Evolutionary conservation across 2,888 invertebrate genomes (phyloP).

Genomic region (Eupsilia transversa): DNA sequence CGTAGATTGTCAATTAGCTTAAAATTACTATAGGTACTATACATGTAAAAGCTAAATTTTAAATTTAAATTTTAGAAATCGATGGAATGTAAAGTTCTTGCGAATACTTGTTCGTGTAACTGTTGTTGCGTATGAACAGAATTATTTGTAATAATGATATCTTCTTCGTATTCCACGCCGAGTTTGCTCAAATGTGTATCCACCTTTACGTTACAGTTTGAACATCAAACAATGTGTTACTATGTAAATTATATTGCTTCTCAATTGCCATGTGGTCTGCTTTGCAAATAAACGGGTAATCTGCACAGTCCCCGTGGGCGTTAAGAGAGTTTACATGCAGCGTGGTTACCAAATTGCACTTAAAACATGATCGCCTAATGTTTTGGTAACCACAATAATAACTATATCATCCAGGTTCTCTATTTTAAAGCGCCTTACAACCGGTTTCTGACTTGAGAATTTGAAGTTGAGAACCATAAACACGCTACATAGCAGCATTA

Average conservation of each 20-base stretch:
- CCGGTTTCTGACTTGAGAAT: neutral
- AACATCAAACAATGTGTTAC: conserved; percentile 32
- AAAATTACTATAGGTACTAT: no score
- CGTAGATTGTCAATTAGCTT: no score
- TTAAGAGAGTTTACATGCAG: neutral
- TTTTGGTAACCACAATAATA: neutral
- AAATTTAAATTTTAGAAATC: no score
- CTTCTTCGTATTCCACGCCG: no score
- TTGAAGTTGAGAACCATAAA: no score
- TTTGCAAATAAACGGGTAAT: conserved; percentile 23
- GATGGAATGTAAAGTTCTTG: no score
- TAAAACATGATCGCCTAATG: neutral
- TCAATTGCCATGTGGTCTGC: conserved; percentile 13
- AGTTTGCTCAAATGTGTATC: conserved; percentile 2
- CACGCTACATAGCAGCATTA: no score
- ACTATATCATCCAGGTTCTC: no score
- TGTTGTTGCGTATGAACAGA: no score
- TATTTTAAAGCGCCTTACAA: neutral
- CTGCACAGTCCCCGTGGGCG: neutral
- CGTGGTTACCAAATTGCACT: neutral
- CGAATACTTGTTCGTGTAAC: no score
- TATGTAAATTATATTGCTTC: conserved; percentile 30
- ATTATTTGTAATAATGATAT: no score
- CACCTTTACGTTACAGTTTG: neutral
- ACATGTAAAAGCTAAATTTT: no score